Evolutionary conservation across 2,888 invertebrate species (phyloP).

Genomic region (Leptogaster cylindrica): DNA sequence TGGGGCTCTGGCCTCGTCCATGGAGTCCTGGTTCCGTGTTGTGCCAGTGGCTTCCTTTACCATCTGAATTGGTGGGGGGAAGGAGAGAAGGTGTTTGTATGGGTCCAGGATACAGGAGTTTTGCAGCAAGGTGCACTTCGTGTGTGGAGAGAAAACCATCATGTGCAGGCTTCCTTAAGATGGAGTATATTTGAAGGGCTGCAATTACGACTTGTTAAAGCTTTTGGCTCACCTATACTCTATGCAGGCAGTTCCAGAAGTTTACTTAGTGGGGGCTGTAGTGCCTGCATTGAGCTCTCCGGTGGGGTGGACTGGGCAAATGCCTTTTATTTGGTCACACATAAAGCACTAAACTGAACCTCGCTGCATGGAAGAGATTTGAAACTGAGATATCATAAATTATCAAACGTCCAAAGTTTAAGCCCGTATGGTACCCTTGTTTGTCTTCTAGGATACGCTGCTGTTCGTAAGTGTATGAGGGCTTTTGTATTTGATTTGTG

Average conservation of each 20-base stretch:
- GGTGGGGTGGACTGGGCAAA: not conserved
- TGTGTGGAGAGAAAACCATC: slow-evolving; percentile 17
- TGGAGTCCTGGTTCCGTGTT: not conserved
- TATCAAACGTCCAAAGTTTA: slow-evolving; percentile 41
- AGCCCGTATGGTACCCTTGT: slow-evolving; percentile 34
- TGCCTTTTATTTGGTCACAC: slow-evolving; percentile 1
- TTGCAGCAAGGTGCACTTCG: slow-evolving; percentile 9
- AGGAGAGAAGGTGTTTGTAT: not conserved
- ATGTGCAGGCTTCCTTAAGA: slow-evolving; percentile 23
- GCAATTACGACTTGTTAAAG: slow-evolving; percentile 39
- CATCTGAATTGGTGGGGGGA: not conserved
- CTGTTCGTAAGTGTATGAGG: slow-evolving; percentile 23
- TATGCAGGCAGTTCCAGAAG: slow-evolving; percentile 31
- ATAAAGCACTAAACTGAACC: slow-evolving; percentile 13
- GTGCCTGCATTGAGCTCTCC: slow-evolving; percentile 25
- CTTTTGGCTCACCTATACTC: slow-evolving; percentile 38
- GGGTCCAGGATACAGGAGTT: slow-evolving; percentile 19
- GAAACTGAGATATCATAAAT: slow-evolving; percentile 39
- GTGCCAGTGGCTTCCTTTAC: slow-evolving; percentile 7
- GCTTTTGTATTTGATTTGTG: slow-evolving; percentile 40
- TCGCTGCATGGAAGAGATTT: slow-evolving; percentile 33
- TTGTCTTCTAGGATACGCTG: slow-evolving; percentile 32
- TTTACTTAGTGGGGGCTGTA: slow-evolving; percentile 16
- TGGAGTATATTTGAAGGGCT: slow-evolving; percentile 33
- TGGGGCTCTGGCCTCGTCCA: not conserved